Evolutionary conservation across 2,113 vertebrate genomes (phyloP), one percentile per base, ranked within the genome.

Genomic region (Leptodactylus fuscus): DNA sequence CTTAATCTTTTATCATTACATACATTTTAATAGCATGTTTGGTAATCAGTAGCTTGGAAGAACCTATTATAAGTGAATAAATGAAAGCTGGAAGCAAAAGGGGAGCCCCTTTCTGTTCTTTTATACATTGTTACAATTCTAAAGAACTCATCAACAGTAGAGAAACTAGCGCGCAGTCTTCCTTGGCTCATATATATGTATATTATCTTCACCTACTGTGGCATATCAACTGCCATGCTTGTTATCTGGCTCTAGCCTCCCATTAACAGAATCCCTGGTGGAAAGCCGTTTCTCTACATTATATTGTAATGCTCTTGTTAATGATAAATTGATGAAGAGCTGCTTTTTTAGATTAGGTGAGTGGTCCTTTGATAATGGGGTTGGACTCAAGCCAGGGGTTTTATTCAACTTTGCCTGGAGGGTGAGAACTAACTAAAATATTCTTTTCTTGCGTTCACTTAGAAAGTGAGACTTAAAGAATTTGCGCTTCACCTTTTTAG

Each of bases 241-340:
- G 91, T 92, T 92, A 92, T 90, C 89, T 88, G 92, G 90, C 93
- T 94, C 92, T 87, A 91, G 89, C 89, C 91, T 93, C 92, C 93
- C 93, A 93, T 96, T 94, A 95, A 91, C 90, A 85, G 91, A 93
- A 92, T 95, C 94, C 95, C 93, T 91, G 89, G 92, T 89, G 93
- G 91, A 96, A 92, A 91, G 89, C 90, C 89, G 89, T 93, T 94
- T 92, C 90, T 91, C 94, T 92, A 91, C 92, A 93, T 94, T 91
- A 93, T 93, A 94, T 94, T 94, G 93, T 95, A 95, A 94, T 93
- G 90, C 88, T 93, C 94, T 96, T 94, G 94, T 96, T 97, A 97
- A 96, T 97, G 95, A 97, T 95, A 95, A 95, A 96, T 96, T 95
- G 95, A 96, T 96, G 96, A 96, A 95, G 93, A 94, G 92, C 91